phyloP scores from a whole-genome alignment of 1,140 invertebrate species.

The Musca vetustissima region DNA sequence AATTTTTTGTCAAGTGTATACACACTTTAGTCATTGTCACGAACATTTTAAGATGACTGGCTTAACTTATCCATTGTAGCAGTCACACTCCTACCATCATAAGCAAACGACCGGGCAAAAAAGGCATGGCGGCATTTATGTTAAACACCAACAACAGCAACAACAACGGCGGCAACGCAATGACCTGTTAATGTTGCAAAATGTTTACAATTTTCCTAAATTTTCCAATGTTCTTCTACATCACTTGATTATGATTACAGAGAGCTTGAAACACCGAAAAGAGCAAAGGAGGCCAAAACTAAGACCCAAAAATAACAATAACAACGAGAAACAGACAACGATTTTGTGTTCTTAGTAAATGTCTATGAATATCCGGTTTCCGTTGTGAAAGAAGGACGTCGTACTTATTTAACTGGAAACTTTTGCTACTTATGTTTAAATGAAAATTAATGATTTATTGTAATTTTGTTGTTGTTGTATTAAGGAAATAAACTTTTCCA shows the following conservation, averaged over 20 bases:
- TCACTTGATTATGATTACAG: constrained; percentile 19
- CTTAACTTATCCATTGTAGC: not conserved
- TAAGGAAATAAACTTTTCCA: not conserved
- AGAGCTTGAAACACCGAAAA: not conserved
- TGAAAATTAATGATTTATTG: constrained; percentile 18
- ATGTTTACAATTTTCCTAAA: constrained; percentile 35
- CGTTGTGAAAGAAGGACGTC: too few species aligned
- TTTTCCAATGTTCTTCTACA: constrained; percentile 23
- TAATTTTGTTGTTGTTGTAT: not conserved
- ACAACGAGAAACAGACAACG: not conserved
- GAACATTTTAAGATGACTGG: not conserved
- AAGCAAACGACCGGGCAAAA: too few species aligned
- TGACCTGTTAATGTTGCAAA: constrained; percentile 51
- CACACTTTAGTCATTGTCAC: too few species aligned
- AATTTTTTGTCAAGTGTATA: too few species aligned
- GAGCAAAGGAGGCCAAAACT: not conserved
- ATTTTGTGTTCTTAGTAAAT: too few species aligned
- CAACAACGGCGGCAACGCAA: constrained; percentile 28
- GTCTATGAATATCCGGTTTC: constrained; percentile 5
- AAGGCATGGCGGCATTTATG: not conserved
- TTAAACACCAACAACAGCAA: not conserved
- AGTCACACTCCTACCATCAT: not conserved
- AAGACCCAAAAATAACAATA: not conserved
- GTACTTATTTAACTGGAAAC: too few species aligned
- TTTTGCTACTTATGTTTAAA: not conserved